Base-by-base conservation (phyloP, 2,113 vertebrate genomes). In the Brachyhypopomus gauderio region DNA sequence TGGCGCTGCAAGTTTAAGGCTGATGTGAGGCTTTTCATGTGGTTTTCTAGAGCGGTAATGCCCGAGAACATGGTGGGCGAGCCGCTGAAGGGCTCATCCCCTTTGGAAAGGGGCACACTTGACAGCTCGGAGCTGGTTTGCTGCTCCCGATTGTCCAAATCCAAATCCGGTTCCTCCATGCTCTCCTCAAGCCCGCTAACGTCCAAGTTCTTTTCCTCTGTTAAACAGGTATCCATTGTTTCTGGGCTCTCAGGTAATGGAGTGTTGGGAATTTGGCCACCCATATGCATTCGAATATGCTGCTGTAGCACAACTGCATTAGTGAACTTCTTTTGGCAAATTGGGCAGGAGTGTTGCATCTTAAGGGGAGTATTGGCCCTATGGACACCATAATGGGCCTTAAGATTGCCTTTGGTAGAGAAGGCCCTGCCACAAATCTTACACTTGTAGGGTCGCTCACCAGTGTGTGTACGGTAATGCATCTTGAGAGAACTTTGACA, bases 221-320 rank as follows among this genome's bases (percentile, higher is more conserved):
- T 56, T 6, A 48, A 30, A 0, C 85, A 0, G 0, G 93, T 87
- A 45, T 96, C 96, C 11, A 85, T 79, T 0, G 78, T 16, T 0
- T 96, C 95, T 0, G 87, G 0, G 0, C 77, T 80, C 36, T 97
- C 97, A 0, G 95, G 92, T 86, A 97, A 56, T 0, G 96, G 97
- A 0, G 95, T 98, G 88, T 99, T 99, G 45, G 97, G 96, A 63
- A 99, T 98, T 88, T 98, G 97, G 0, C 98, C 98, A 0, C 97
- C 97, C 97, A 99, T 98, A 85, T 99, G 98, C 98, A 99, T 98
- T 12, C 97, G 96, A 62, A 99, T 99, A 52, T 99, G 98, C 77
- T 98, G 98, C 93, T 99, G 98, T 60, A 99, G 72, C 71, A 98
- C 93, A 64, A 99, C 96, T 0, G 97, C 97, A 0, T 99, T 99